Conservation (phyloP, 2,113 vertebrate genomes). For the Thunnus maccoyii region DNA sequence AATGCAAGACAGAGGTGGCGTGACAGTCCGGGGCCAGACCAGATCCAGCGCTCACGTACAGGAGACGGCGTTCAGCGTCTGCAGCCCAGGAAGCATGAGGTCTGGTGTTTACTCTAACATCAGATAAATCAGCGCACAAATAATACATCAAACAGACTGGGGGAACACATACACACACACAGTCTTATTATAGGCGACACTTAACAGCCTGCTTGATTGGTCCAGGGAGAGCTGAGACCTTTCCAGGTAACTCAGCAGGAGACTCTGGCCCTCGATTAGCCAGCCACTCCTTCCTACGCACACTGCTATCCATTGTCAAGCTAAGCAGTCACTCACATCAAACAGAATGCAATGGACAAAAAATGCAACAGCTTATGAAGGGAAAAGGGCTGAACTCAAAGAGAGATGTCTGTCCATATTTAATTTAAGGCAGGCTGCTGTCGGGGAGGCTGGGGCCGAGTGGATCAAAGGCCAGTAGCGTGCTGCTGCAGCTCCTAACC, state of each 20-base stretch:
- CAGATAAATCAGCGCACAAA: slow-evolving; percentile 69
- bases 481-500: slow-evolving; percentile 78
- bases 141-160: slow-evolving; percentile 72
- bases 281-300: slow-evolving; percentile 45
- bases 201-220: slow-evolving; percentile 65
- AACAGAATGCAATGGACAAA: slow-evolving; percentile 67
- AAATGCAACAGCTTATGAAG: slow-evolving; percentile 69
- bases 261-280: slow-evolving; percentile 54
- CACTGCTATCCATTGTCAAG: slow-evolving; percentile 59
- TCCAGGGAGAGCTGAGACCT: slow-evolving; percentile 60
- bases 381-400: slow-evolving; percentile 65
- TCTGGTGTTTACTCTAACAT: slow-evolving; percentile 65
- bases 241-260: slow-evolving; percentile 75
- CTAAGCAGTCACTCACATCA: slow-evolving; percentile 70
- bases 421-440: slow-evolving; percentile 77
- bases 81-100: slow-evolving; percentile 33
- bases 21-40: slow-evolving; percentile 54
- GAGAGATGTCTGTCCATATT: slow-evolving; percentile 77
- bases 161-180: not conserved
- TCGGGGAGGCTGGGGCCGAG: slow-evolving; percentile 61
- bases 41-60: slow-evolving; percentile 25
- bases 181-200: slow-evolving; percentile 59
- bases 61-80: slow-evolving; percentile 32
- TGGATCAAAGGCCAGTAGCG: slow-evolving; percentile 86
- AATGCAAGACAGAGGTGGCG: slow-evolving; percentile 74